Conservation (phyloP, 2,113 vertebrate genomes). For the Pseudolaguvia tuberculata region DNA sequence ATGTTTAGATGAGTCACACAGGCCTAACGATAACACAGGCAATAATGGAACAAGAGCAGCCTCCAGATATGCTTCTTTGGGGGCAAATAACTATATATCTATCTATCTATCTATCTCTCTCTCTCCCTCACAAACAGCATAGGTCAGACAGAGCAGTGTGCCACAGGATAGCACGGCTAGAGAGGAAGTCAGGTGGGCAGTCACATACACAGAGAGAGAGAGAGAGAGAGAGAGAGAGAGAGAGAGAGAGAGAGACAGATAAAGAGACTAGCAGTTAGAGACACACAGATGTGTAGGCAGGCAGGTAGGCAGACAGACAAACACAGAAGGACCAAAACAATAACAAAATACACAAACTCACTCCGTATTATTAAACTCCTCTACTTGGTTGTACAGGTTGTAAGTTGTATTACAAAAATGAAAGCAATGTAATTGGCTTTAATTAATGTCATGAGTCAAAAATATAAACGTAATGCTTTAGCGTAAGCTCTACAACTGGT, state of each 20-base stretch:
- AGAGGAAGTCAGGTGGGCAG: no score
- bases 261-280: background rate
- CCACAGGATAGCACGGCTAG: no score
- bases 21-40: background rate
- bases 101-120: background rate
- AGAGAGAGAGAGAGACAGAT: no score
- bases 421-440: no score
- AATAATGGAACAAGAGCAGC: conserved; percentile 1
- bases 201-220: no score
- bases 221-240: no score
- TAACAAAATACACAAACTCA: background rate
- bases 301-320: background rate
- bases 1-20: background rate
- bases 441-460: no score
- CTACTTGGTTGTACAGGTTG: no score
- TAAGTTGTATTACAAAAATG: no score
- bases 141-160: background rate
- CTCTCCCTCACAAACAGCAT: background rate
- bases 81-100: conserved; percentile 17
- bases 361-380: conserved; percentile 26
- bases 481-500: background rate
- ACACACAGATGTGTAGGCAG: background rate
- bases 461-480: no score
- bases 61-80: conserved; percentile 18
- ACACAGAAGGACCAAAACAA: no score